Evolutionary conservation across 2,888 invertebrate species (phyloP).

Genomic region (Yponomeuta malinellus): DNA sequence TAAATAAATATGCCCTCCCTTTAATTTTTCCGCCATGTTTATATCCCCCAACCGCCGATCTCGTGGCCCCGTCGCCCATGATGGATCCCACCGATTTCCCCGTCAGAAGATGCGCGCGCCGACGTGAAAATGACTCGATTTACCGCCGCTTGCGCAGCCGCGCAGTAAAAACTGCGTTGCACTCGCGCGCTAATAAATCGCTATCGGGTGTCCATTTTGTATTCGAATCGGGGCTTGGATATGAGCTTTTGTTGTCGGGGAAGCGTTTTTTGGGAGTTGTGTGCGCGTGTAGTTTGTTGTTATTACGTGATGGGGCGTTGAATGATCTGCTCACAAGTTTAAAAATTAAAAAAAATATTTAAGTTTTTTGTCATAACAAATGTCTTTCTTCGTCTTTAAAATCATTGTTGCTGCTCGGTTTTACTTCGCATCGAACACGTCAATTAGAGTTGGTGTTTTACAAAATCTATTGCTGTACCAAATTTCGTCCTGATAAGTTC

Average conservation of each 20-base stretch:
- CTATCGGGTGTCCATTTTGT: slow-evolving; percentile 1
- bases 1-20: background rate
- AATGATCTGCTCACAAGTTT: no score
- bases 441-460: no score
- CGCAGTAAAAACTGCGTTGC: background rate
- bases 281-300: background rate
- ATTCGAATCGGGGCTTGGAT: background rate
- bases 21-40: background rate
- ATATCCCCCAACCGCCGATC: slow-evolving; percentile 18
- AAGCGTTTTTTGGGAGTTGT: background rate
- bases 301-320: no score
- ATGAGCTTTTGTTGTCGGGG: background rate
- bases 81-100: slow-evolving; percentile 43
- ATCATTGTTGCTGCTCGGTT: no score
- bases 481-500: no score
- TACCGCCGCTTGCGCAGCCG: slow-evolving; percentile 29
- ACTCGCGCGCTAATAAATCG: background rate
- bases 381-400: no score
- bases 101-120: slow-evolving; percentile 39
- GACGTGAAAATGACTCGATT: slow-evolving; percentile 53
- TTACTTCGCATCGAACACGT: no score
- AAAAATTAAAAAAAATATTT: no score
- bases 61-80: slow-evolving; percentile 25
- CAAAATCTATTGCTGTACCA: no score
- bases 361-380: no score